Base-by-base conservation (phyloP, 2,113 vertebrate species). In the Antennarius striatus region DNA sequence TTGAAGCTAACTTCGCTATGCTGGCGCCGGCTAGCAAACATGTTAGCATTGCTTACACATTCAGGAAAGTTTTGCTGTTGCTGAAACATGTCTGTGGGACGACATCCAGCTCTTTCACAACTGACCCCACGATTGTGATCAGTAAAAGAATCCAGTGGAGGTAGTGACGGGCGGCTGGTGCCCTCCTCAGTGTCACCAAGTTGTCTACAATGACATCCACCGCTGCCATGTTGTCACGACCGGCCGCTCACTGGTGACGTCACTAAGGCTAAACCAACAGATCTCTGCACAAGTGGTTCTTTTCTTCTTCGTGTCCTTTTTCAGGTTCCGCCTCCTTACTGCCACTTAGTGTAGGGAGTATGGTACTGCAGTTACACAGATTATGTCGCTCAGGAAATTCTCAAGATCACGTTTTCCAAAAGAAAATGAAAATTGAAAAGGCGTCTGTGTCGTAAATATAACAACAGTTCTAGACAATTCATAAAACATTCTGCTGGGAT, bases 11-110 rank as follows among this genome's bases (percentile, higher is more conserved):
- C 11, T 3, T 6, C 6, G 0, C 29, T 16, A 13, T 70, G 59
- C 53, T 56, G 63, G 63, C 32, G 17, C 50, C 8, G 29, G 56
- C 60, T 36, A 56, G 66, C 60, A 29, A 61, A 62, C 67, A 48
- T 1, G 0, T 0, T 5, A 66, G 28, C 53, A 4, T 2, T 7
- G 93, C 96, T 96, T 87, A 97, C 96, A 96, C 64, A 61, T 97
- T 98, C 40, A 98, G 64, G 71, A 90, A 40, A 82, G 97, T 98
- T 81, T 80, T 93, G 78, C 93, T 96, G 92, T 92, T 92, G 89
- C 93, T 92, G 77, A 96, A 91, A 75, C 95, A 96, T 2, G 93
- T 86, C 54, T 93, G 87, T 39, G 95, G 94, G 9, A 95, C 88
- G 32, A 93, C 85, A 6, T 93, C 83, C 39, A 92, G 43, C 28